Percentiles rank a stretch among this genome's conserved stretches.
These are phyloP conservation scores for Watersipora subatra DNA, from an alignment of 1,140 invertebrate genomes.

Conservation along the genomic window DNA sequence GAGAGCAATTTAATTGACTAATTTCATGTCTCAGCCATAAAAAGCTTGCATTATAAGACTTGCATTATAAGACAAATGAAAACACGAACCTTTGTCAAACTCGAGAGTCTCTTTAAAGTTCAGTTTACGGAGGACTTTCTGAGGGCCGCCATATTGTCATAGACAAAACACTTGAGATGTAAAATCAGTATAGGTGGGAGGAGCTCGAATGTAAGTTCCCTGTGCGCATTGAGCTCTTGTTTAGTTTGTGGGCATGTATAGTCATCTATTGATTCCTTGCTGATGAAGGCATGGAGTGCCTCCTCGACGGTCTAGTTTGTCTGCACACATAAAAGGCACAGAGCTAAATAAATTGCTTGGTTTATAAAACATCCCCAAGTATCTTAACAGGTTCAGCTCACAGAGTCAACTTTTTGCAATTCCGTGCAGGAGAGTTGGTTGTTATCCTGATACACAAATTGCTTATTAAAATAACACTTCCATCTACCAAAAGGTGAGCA, in stretches of 20 bases:
- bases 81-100: conserved; percentile 70
- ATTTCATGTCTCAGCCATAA: too few species aligned
- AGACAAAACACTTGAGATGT: conserved; percentile 66
- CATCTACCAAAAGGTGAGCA: too few species aligned
- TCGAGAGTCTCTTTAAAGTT: conserved; percentile 78
- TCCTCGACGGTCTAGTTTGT: conserved; percentile 49
- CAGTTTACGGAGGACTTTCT: conserved; percentile 76
- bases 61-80: too few species aligned
- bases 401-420: too few species aligned
- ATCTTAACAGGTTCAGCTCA: too few species aligned
- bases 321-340: neutral
- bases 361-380: too few species aligned
- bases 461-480: too few species aligned
- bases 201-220: conserved; percentile 71
- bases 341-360: too few species aligned
- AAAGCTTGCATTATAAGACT: too few species aligned
- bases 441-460: too few species aligned
- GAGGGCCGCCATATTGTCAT: conserved; percentile 66
- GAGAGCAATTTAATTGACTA: too few species aligned
- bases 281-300: conserved; percentile 68
- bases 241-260: conserved; percentile 66
- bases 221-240: conserved; percentile 55
- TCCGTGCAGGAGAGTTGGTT: too few species aligned
- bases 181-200: conserved; percentile 71
- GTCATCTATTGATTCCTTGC: conserved; percentile 67